Percentiles rank a stretch among this genome's conserved stretches.
Conservation (phyloP, 2,888 invertebrate species). For the Andrena minutula region DNA sequence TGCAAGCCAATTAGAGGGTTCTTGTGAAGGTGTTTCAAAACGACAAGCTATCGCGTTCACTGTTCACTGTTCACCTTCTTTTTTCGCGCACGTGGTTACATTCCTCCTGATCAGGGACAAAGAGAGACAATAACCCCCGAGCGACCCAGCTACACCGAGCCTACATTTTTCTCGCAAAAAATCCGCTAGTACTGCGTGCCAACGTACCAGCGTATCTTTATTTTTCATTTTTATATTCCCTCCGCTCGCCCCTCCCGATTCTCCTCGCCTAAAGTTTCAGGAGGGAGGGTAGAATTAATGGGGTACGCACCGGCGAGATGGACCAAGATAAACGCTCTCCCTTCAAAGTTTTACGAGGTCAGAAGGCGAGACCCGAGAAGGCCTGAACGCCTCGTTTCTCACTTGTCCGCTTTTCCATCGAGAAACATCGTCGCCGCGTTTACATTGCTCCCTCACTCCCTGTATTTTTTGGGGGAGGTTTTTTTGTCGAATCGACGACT, state of each 20-base stretch:
- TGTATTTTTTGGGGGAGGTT: neutral
- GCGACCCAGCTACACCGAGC: neutral
- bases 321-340: conserved; percentile 34
- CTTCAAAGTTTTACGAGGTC: conserved; percentile 26
- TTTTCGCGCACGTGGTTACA: too few relatives aligned
- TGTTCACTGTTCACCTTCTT: too few relatives aligned
- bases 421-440: neutral
- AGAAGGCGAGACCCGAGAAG: neutral
- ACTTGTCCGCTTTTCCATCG: conserved; percentile 3
- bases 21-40: too few relatives aligned
- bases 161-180: neutral
- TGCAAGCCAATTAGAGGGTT: neutral
- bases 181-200: neutral
- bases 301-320: conserved; percentile 23
- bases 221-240: conserved; percentile 18
- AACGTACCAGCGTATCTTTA: neutral
- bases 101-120: too few relatives aligned
- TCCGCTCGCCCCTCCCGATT: neutral
- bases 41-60: too few relatives aligned
- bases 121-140: neutral
- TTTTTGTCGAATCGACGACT: neutral
- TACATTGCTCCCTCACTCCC: neutral
- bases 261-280: neutral
- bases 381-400: conserved; percentile 15
- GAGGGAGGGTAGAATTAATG: conserved; percentile 45